phyloP scores from a whole-genome alignment of 2,797 vertebrate species.

The Hephaestus fuliginosus region DNA sequence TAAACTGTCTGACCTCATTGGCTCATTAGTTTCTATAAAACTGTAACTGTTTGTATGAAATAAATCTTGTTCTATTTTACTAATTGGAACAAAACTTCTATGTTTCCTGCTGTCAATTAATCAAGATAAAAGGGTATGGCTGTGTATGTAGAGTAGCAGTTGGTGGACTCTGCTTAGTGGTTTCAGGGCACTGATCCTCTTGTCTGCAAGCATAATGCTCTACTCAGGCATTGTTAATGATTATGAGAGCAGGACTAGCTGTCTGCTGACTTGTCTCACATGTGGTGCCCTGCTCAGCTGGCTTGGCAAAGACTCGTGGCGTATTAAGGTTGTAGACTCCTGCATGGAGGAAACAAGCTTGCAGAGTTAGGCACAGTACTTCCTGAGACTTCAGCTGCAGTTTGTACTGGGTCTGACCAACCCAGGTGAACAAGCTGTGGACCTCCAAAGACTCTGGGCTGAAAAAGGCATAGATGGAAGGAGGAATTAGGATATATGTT shows the following conservation, averaged over 20 bases:
- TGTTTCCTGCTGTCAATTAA: conserved; percentile 62
- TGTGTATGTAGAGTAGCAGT: background rate
- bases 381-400: conserved; percentile 91
- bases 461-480: background rate
- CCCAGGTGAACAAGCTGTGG: conserved; percentile 94
- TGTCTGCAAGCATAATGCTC: background rate
- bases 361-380: conserved; percentile 88
- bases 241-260: conserved; percentile 94
- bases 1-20: conserved; percentile 43
- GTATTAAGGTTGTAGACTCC: conserved; percentile 98
- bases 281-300: conserved; percentile 87
- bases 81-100: conserved; percentile 66
- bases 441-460: conserved; percentile 83
- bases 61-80: conserved; percentile 35
- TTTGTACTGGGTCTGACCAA: conserved; percentile 95
- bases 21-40: conserved; percentile 46
- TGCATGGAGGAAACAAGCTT: conserved; percentile 93
- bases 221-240: conserved; percentile 91
- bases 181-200: background rate
- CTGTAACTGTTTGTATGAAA: conserved; percentile 40
- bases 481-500: background rate
- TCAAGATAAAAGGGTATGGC: background rate
- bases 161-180: background rate
- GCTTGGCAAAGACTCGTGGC: conserved; percentile 92
- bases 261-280: conserved; percentile 93